phyloP scores from a whole-genome alignment of 1,140 invertebrate species.

The Lepidurus packardi region DNA sequence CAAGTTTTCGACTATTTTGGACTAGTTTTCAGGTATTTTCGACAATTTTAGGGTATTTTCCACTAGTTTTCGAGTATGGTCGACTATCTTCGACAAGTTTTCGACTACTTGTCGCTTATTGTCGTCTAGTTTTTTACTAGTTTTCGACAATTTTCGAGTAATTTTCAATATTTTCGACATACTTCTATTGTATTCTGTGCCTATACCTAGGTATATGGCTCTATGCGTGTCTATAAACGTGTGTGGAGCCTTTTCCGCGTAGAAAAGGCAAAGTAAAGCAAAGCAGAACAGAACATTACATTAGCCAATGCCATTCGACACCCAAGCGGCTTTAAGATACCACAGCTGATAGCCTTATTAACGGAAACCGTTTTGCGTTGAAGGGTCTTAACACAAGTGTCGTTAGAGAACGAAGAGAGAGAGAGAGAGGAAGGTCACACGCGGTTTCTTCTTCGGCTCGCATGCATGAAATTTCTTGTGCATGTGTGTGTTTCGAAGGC shows the following conservation, averaged over 20 bases:
- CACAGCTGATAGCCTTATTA: constrained; percentile 8
- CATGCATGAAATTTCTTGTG: not conserved
- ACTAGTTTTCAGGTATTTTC: no score
- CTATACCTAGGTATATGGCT: not conserved
- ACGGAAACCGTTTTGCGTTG: constrained; percentile 15
- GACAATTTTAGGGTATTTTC: no score
- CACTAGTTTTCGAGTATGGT: no score
- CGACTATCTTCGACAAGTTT: no score
- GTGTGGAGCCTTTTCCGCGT: not conserved
- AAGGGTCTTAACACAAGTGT: not conserved
- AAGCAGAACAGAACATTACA: not conserved
- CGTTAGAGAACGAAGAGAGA: not conserved
- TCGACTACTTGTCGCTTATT: no score
- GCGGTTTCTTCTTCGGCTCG: not conserved
- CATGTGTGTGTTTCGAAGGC: not conserved
- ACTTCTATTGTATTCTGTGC: not conserved
- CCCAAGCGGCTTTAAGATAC: not conserved
- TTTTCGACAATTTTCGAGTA: no score
- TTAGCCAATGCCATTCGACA: not conserved
- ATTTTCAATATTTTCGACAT: no score
- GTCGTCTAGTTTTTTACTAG: no score
- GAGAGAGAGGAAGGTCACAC: not conserved
- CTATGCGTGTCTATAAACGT: no score
- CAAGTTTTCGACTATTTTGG: no score
- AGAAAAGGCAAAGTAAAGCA: not conserved